phyloP scores from a whole-genome alignment of 2,113 vertebrate genomes.

The Hemiscyllium ocellatum region DNA sequence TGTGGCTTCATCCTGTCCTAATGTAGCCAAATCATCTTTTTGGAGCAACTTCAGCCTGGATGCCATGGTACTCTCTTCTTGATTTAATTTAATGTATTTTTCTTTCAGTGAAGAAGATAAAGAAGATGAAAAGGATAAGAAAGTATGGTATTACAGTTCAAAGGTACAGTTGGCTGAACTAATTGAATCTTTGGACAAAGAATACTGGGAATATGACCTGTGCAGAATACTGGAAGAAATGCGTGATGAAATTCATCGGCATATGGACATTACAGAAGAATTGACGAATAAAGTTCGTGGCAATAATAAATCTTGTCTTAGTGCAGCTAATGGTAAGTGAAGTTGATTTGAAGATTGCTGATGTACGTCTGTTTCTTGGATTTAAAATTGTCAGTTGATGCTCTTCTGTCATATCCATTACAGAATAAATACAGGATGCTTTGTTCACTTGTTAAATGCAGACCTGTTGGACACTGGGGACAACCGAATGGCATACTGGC shows the following conservation, averaged over 20 bases:
- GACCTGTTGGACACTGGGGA: background rate
- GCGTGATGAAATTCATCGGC: slow-evolving; percentile 79
- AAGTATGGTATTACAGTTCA: slow-evolving; percentile 95
- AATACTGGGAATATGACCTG: slow-evolving; percentile 90
- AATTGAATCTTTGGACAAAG: slow-evolving; percentile 75
- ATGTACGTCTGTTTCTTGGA: background rate
- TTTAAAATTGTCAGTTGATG: background rate
- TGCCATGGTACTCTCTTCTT: background rate
- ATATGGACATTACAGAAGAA: slow-evolving; percentile 92
- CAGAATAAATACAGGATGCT: background rate
- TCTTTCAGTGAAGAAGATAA: slow-evolving; percentile 80
- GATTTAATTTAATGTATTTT: background rate
- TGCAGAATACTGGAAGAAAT: slow-evolving; percentile 81
- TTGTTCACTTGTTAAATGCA: background rate
- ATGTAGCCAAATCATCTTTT: background rate
- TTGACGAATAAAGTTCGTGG: slow-evolving; percentile 88
- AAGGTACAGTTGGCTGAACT: slow-evolving; percentile 82
- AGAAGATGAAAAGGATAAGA: slow-evolving; percentile 77
- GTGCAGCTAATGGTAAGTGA: slow-evolving; percentile 77
- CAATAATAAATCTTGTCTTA: slow-evolving; percentile 83
- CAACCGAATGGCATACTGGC: background rate
- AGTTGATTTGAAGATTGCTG: background rate
- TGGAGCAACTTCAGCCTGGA: background rate
- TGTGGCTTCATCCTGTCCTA: background rate
- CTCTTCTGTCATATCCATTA: background rate